phyloP scores from a whole-genome alignment of 2,888 invertebrate genomes.

The Formica aserva region DNA sequence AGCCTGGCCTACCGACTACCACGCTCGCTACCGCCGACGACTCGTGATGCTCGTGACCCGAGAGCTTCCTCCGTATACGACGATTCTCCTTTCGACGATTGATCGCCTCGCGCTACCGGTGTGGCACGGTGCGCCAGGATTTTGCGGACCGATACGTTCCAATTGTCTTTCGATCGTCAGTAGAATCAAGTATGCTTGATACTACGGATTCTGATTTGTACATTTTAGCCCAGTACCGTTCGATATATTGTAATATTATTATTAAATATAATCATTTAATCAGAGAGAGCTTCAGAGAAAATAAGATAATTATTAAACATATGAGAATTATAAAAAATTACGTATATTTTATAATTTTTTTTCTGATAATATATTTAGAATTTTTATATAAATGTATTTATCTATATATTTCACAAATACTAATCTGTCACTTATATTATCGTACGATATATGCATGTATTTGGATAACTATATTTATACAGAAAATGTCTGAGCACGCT shows the following conservation, averaged over 20 bases:
- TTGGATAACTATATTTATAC: slow-evolving; percentile 14
- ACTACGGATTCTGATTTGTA: background rate
- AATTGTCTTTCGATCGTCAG: slow-evolving; percentile 18
- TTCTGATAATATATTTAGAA: background rate
- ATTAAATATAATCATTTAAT: background rate
- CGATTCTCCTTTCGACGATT: slow-evolving; percentile 67
- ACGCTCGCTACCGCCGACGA: slow-evolving; percentile 71
- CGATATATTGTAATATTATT: background rate
- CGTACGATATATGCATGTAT: background rate
- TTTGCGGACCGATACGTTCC: slow-evolving; percentile 11
- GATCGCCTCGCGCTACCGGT: slow-evolving; percentile 64
- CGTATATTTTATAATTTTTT: background rate
- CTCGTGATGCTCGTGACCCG: slow-evolving; percentile 81
- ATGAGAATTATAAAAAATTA: background rate
- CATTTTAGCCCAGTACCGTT: background rate
- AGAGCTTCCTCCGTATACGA: slow-evolving; percentile 65
- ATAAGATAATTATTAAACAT: background rate
- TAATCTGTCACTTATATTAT: background rate
- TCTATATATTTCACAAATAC: background rate
- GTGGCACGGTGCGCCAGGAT: slow-evolving; percentile 45
- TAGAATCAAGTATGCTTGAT: background rate
- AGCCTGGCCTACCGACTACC: slow-evolving; percentile 66
- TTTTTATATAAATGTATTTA: background rate
- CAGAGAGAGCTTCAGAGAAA: no score
- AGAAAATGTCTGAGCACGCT: slow-evolving; percentile 29